phyloP scores from a whole-genome alignment of 2,797 vertebrate species.

The Clarias laeviceps region DNA sequence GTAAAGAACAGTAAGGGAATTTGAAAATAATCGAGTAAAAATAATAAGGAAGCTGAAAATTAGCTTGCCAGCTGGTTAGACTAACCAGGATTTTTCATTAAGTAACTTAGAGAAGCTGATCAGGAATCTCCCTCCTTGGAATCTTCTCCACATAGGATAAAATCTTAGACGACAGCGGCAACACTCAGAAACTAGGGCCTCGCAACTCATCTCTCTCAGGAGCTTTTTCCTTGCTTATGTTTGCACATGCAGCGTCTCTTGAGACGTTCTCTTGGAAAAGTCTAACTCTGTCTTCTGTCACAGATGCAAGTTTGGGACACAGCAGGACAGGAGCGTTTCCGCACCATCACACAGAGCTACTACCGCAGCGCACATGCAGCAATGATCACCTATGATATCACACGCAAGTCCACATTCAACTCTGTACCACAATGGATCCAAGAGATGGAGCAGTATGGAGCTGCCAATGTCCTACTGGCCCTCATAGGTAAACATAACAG shows the following conservation, averaged over 20 bases:
- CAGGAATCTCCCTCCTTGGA: neutral
- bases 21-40: neutral
- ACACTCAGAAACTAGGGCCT: neutral
- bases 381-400: constrained; percentile 94
- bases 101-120: neutral
- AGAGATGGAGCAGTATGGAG: constrained; percentile 89
- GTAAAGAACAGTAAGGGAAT: neutral
- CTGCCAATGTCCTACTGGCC: constrained; percentile 86
- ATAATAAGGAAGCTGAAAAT: neutral
- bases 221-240: neutral
- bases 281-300: constrained; percentile 3
- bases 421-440: constrained; percentile 91
- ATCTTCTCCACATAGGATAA: neutral
- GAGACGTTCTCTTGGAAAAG: neutral
- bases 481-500: constrained; percentile 83
- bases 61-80: neutral
- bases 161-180: neutral
- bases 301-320: constrained; percentile 99
- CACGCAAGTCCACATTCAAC: constrained; percentile 84
- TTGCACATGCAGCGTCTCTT: neutral
- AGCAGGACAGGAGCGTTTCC: constrained; percentile 94
- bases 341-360: constrained; percentile 96
- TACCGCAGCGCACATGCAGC: constrained; percentile 94
- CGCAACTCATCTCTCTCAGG: neutral
- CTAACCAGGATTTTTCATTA: neutral